Evolutionary conservation across 2,113 vertebrate genomes (phyloP).

Genomic region (Camelus dromedarius): DNA sequence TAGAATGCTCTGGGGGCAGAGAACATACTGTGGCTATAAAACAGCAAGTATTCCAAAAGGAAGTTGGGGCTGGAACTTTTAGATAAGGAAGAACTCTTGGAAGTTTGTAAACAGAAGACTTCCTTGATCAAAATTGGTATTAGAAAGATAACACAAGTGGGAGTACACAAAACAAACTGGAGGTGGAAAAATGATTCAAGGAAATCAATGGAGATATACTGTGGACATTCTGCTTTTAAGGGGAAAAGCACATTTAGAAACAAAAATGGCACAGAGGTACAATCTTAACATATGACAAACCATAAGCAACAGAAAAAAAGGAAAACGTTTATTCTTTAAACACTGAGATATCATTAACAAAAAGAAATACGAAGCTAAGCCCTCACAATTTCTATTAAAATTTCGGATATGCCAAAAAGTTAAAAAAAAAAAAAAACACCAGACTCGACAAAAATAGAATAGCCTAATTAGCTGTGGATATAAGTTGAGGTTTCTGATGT

Average conservation of each 20-base stretch:
- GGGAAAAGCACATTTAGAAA: constrained; percentile 33
- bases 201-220: background rate
- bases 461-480: background rate
- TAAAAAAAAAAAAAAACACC: constrained; percentile 38
- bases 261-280: background rate
- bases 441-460: constrained; percentile 60
- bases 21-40: background rate
- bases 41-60: constrained; percentile 16
- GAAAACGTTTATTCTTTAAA: constrained; percentile 46
- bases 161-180: background rate
- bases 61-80: constrained; percentile 40
- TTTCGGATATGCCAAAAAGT: background rate
- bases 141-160: constrained; percentile 49
- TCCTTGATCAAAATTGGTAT: constrained; percentile 43
- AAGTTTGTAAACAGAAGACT: constrained; percentile 40
- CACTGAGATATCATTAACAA: constrained; percentile 40
- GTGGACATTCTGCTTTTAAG: background rate
- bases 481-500: constrained; percentile 3
- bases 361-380: constrained; percentile 32
- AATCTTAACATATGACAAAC: constrained; percentile 14
- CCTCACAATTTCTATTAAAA: constrained; percentile 10
- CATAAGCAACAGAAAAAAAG: constrained; percentile 56
- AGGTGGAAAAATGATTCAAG: background rate
- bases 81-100: background rate
- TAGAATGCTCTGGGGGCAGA: background rate